Evolutionary conservation across 2,797 vertebrate genomes (phyloP).

Genomic region (Cebuella pygmaea): DNA sequence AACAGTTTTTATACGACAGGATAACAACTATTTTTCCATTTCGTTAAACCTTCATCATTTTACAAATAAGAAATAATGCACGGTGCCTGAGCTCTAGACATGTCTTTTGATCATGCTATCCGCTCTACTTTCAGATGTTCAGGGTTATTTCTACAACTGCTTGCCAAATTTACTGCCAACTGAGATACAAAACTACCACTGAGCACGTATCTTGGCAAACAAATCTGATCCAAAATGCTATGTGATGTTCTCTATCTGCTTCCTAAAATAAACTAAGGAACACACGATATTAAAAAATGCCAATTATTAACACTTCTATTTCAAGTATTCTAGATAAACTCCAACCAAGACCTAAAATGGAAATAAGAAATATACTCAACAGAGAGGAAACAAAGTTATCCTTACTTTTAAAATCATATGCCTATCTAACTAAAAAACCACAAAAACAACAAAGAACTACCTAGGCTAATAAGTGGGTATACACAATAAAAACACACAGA

Average conservation of each 20-base stretch:
- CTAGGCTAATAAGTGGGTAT: not conserved
- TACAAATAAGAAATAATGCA: not conserved
- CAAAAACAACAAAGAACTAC: not conserved
- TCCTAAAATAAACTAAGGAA: slow-evolving; percentile 35
- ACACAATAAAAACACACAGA: slow-evolving; percentile 41
- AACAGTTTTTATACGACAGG: not conserved
- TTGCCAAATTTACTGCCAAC: not conserved
- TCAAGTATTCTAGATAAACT: slow-evolving; percentile 27
- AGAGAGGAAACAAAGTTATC: not conserved
- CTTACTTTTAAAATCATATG: slow-evolving; percentile 5
- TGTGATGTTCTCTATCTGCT: not conserved
- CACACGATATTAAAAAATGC: not conserved
- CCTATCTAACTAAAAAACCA: not conserved
- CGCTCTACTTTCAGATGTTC: not conserved
- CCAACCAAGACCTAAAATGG: not conserved
- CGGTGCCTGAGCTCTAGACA: not conserved
- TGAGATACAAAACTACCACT: not conserved
- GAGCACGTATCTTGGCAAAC: not conserved
- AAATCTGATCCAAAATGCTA: not conserved
- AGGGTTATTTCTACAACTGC: not conserved
- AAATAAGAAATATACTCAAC: slow-evolving; percentile 45
- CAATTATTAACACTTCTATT: not conserved
- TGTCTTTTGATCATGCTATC: not conserved
- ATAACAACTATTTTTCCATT: slow-evolving; percentile 30
- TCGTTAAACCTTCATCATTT: slow-evolving; percentile 23